Conservation (phyloP, 2,888 invertebrate genomes). For the Odontomyia ornata region DNA sequence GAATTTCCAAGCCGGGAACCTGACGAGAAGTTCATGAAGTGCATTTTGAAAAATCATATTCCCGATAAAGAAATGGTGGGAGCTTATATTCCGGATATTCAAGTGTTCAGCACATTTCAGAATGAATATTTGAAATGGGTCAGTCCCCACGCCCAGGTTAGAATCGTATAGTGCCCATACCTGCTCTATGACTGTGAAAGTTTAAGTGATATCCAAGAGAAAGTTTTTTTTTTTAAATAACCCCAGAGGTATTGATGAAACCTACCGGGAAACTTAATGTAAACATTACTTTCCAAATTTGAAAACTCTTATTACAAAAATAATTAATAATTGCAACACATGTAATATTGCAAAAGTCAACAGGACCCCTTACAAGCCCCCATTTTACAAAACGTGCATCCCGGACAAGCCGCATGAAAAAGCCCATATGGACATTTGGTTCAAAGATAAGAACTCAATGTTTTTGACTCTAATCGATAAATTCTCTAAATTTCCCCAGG, state of each 20-base stretch:
- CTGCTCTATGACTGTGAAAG: not conserved
- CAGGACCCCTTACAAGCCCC: not conserved
- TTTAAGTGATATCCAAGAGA: not conserved
- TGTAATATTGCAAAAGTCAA: conserved; percentile 6
- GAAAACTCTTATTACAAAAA: not conserved
- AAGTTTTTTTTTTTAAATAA: not conserved
- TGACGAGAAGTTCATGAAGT: not conserved
- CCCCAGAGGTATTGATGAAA: not conserved
- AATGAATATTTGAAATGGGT: conserved; percentile 9
- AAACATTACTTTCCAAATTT: not conserved
- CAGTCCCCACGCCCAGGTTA: not conserved
- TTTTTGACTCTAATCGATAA: conserved; percentile 46
- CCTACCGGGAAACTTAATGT: not conserved
- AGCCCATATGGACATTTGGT: not conserved
- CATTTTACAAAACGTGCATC: not conserved
- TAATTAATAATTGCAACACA: not conserved
- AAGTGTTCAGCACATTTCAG: not conserved
- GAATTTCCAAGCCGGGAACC: not conserved
- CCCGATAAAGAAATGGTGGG: too few species aligned
- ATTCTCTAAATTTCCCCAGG: too few species aligned
- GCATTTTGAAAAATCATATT: too few species aligned
- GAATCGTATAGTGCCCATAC: not conserved
- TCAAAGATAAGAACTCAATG: not conserved
- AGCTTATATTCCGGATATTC: not conserved
- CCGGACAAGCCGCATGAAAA: conserved; percentile 13